A percentile compares a stretch with the other conserved stretches of the same genome.
Evolutionary conservation across 2,888 invertebrate genomes (phyloP).

Genomic region (Iselma pallidipennis): DNA sequence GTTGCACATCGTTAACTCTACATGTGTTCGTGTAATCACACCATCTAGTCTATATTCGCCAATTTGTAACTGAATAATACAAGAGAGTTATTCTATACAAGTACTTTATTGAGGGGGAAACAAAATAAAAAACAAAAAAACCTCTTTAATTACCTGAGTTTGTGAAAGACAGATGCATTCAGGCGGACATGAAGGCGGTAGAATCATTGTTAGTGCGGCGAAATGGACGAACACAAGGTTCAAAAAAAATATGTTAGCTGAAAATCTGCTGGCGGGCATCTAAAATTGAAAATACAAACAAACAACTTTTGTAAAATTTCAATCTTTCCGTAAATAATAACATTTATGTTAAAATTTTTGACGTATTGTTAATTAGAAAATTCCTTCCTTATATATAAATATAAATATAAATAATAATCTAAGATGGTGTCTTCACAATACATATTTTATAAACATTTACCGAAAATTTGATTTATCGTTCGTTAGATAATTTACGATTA

Average conservation of each 20-base stretch:
- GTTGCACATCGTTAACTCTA: no score
- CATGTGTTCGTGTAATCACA: no score
- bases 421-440: no score
- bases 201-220: conserved; percentile 47
- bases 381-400: background rate
- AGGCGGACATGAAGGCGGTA: conserved; percentile 70
- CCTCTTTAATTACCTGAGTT: conserved; percentile 69
- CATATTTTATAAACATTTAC: no score
- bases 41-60: no score
- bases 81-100: no score
- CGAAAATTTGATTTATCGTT: background rate
- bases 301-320: background rate
- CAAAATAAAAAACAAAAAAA: no score
- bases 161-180: conserved; percentile 87
- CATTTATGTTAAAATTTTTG: background rate
- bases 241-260: conserved; percentile 43
- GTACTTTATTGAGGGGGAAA: no score
- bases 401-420: no score
- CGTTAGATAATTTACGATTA: background rate
- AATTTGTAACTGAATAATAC: no score
- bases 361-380: background rate
- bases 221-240: conserved; percentile 47
- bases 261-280: conserved; percentile 49
- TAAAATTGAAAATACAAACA: conserved; percentile 41
- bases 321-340: background rate